phyloP scores from a whole-genome alignment of 2,888 invertebrate genomes.

The Suillia variegata region DNA sequence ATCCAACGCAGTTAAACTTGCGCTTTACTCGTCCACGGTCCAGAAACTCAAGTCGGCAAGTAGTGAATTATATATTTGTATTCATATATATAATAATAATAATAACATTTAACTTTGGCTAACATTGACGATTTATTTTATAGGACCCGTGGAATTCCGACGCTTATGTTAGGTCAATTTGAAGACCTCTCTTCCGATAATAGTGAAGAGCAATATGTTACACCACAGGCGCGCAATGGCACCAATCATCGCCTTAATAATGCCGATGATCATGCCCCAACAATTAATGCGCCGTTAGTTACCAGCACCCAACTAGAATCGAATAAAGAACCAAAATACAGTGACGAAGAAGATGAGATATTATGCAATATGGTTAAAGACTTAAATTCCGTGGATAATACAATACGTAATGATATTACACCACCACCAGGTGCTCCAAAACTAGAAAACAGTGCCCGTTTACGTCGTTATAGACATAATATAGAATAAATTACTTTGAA shows the following conservation, averaged over 20 bases:
- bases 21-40: conserved; percentile 76
- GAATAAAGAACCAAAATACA: conserved; percentile 22
- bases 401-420: conserved; percentile 51
- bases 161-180: conserved; percentile 59
- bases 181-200: conserved; percentile 53
- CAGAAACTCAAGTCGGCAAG: conserved; percentile 56
- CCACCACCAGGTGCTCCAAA: conserved; percentile 60
- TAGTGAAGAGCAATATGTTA: conserved; percentile 42
- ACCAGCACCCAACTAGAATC: conserved; percentile 15
- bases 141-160: conserved; percentile 63
- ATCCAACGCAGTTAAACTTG: conserved; percentile 81
- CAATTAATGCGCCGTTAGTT: conserved; percentile 3
- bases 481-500: conserved; percentile 49
- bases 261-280: conserved; percentile 4
- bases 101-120: no score
- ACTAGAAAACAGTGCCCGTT: conserved; percentile 59
- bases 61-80: background rate
- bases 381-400: conserved; percentile 37
- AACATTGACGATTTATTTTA: no score
- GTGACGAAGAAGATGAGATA: conserved; percentile 32
- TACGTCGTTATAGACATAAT: conserved; percentile 60
- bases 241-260: conserved; percentile 17
- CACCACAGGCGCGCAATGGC: conserved; percentile 21
- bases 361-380: conserved; percentile 36
- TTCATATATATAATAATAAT: no score